Conservation (phyloP, 2,797 vertebrate species). For the Schizothorax lantsangensis region DNA sequence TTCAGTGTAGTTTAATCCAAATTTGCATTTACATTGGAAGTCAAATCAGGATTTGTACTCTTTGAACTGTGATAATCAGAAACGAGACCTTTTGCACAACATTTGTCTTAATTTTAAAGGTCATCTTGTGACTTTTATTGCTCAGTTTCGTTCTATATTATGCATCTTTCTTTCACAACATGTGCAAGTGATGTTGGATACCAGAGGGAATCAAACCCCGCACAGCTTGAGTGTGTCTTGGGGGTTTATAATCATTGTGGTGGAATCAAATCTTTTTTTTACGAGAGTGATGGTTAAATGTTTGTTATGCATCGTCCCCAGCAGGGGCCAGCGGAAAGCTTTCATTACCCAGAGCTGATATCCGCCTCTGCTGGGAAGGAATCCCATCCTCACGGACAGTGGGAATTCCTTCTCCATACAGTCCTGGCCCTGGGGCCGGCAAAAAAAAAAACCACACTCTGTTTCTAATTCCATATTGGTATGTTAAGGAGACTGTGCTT, state of each 20-base stretch:
- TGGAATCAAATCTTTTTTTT: background rate
- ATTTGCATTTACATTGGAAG: slow-evolving; percentile 15
- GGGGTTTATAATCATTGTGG: background rate
- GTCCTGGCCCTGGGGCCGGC: background rate
- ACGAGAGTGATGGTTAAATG: background rate
- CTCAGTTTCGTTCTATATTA: background rate
- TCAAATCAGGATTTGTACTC: background rate
- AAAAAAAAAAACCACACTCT: background rate
- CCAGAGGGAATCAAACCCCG: background rate
- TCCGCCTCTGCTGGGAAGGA: slow-evolving; percentile 1
- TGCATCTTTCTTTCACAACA: slow-evolving; percentile 7
- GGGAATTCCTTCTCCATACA: slow-evolving; percentile 11
- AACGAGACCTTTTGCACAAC: background rate
- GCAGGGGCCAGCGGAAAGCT: slow-evolving; percentile 26
- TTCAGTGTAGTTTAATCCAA: background rate
- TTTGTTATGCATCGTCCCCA: slow-evolving; percentile 28
- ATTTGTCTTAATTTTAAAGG: background rate
- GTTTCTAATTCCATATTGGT: slow-evolving; percentile 58
- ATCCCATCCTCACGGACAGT: background rate
- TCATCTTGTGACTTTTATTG: slow-evolving; percentile 5
- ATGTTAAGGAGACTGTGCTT: slow-evolving; percentile 6
- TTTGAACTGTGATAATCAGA: background rate
- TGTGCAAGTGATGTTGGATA: slow-evolving; percentile 8
- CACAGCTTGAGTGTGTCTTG: background rate
- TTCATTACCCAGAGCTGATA: slow-evolving; percentile 28